These are phyloP conservation scores for Bactericera cockerelli DNA, from an alignment of 1,140 invertebrate genomes.

Conservation along the genomic window DNA sequence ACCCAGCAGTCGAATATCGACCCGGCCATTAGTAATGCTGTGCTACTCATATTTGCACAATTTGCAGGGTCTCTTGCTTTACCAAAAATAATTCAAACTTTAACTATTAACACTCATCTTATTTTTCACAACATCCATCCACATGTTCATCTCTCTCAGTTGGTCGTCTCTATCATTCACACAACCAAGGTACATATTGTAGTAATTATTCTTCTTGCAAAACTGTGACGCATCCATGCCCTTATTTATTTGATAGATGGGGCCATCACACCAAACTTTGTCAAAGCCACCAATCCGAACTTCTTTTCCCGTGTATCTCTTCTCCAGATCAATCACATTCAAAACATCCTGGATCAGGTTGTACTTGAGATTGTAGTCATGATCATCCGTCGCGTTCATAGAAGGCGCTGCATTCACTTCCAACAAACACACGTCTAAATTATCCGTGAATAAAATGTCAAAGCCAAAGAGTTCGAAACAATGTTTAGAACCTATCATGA, in stretches of 20 bases:
- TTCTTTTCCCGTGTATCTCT: conserved; percentile 35
- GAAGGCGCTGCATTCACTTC: conserved; percentile 49
- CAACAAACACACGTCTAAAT: conserved; percentile 38
- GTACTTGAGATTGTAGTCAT: conserved; percentile 35
- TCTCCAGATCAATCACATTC: conserved; percentile 31
- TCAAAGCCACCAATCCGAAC: conserved; percentile 42
- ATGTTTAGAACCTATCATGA: conserved; percentile 31
- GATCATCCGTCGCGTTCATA: conserved; percentile 39
- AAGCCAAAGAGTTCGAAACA: conserved; percentile 51
- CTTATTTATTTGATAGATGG: conserved; percentile 26
- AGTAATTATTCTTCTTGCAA: neutral
- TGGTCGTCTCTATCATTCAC: neutral
- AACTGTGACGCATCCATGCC: neutral
- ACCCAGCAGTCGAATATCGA: no score
- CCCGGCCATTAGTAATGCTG: no score
- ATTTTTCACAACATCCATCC: neutral
- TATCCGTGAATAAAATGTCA: conserved; percentile 44
- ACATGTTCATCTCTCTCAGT: neutral
- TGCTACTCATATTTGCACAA: no score
- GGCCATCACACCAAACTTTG: conserved; percentile 41
- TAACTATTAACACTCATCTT: no score
- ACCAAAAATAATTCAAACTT: no score
- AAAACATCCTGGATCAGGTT: conserved; percentile 31
- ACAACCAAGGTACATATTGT: conserved; percentile 2
- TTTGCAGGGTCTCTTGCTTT: no score